Evolutionary conservation across 2,888 invertebrate species (phyloP).

Genomic region (Andrena trimmerana): DNA sequence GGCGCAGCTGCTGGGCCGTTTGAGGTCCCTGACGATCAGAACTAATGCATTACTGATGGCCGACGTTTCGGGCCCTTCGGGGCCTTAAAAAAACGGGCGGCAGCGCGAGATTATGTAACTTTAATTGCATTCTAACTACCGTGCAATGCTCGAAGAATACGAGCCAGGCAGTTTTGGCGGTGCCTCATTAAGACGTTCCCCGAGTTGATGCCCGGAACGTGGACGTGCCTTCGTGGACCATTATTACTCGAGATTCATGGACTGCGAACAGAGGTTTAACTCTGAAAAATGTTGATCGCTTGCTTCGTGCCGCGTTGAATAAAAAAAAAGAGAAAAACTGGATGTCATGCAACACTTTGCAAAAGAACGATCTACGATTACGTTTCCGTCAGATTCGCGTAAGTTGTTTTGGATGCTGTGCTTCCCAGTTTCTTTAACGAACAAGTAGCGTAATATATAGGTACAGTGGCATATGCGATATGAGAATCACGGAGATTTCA

Average conservation of each 20-base stretch:
- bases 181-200: slow-evolving; percentile 65
- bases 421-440: not conserved
- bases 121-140: slow-evolving; percentile 75
- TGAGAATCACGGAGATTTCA: slow-evolving; percentile 65
- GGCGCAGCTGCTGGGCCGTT: slow-evolving; percentile 58
- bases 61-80: slow-evolving; percentile 37
- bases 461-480: not conserved
- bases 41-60: slow-evolving; percentile 67
- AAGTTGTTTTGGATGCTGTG: too few species aligned
- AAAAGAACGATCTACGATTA: too few species aligned
- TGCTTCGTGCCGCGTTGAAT: not conserved
- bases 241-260: slow-evolving; percentile 30
- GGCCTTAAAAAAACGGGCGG: slow-evolving; percentile 39
- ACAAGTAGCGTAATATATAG: not conserved
- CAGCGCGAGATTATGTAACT: slow-evolving; percentile 66
- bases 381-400: too few species aligned
- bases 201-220: slow-evolving; percentile 49
- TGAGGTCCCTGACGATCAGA: slow-evolving; percentile 44
- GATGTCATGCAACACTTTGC: not conserved
- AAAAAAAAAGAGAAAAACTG: not conserved
- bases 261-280: slow-evolving; percentile 19
- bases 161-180: slow-evolving; percentile 54
- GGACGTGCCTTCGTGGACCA: slow-evolving; percentile 14
- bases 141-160: slow-evolving; percentile 62
- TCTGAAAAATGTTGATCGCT: not conserved